These are phyloP conservation scores for Hyposoter dolosus DNA, from an alignment of 2,888 invertebrate genomes.

Conservation along the genomic window DNA sequence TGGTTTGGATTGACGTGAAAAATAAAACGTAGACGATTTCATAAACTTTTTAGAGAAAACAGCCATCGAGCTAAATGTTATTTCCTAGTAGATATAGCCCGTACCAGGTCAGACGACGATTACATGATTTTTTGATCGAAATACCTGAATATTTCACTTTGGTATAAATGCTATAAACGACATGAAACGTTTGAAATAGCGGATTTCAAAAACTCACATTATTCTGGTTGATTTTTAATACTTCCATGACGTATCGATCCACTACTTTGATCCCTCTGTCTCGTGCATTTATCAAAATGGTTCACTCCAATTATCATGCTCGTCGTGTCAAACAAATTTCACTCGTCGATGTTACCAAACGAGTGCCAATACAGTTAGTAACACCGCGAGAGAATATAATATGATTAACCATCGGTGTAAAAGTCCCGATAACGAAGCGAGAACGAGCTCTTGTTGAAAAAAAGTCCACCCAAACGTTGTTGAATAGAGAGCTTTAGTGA, in stretches of 20 bases:
- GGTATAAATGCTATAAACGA: not conserved
- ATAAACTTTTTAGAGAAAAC: not conserved
- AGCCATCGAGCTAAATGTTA: not conserved
- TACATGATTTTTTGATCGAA: not conserved
- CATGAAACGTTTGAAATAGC: not conserved
- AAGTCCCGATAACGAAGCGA: conserved; percentile 39
- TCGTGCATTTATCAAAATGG: conserved; percentile 30
- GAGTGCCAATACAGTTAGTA: conserved; percentile 49
- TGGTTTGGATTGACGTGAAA: not conserved
- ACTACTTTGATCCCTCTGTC: not conserved
- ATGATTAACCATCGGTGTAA: conserved; percentile 52
- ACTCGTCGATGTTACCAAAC: conserved; percentile 32
- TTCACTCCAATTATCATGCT: conserved; percentile 61
- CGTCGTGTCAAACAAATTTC: conserved; percentile 41
- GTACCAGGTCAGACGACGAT: not conserved
- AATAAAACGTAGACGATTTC: not conserved
- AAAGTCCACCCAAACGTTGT: conserved; percentile 22
- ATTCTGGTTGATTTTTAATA: not conserved
- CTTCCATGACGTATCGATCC: not conserved
- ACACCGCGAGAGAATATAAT: conserved; percentile 43
- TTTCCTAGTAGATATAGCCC: not conserved
- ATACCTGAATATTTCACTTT: not conserved
- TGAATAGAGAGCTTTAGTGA: not conserved
- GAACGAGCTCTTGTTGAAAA: conserved; percentile 10
- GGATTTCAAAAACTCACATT: not conserved